Conservation (phyloP, 2,113 vertebrate genomes). For the Haplotaxodon microlepis region DNA sequence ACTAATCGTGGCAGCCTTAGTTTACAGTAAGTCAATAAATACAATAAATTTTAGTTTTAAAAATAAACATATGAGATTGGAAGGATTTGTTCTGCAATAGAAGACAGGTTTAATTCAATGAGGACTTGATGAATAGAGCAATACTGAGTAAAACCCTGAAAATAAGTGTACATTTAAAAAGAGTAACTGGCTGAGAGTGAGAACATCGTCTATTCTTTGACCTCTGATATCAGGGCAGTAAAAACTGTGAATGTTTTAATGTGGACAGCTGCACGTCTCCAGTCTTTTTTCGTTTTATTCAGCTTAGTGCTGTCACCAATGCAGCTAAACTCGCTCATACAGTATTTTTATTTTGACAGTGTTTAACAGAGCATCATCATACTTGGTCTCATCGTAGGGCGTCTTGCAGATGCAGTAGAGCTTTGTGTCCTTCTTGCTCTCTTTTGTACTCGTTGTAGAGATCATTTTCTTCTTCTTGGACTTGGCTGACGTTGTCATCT, state of each 20-base stretch:
- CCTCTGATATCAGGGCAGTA: not conserved
- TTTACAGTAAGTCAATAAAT: not conserved
- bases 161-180: not conserved
- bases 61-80: not conserved
- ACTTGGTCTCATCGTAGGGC: conserved; percentile 98
- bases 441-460: conserved; percentile 88
- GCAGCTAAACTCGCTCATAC: not conserved
- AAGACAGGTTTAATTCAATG: not conserved
- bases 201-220: not conserved
- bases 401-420: conserved; percentile 99
- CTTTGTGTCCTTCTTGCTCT: conserved; percentile 94
- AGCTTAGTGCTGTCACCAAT: not conserved
- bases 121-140: not conserved
- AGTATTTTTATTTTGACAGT: not conserved
- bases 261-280: not conserved
- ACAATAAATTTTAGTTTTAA: not conserved
- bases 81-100: not conserved
- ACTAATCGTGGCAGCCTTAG: not conserved
- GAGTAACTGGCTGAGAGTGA: not conserved
- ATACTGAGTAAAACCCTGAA: not conserved
- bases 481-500: conserved; percentile 65
- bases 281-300: not conserved
- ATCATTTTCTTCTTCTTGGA: conserved; percentile 99
- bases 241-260: not conserved
- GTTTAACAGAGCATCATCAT: conserved; percentile 42